Base-by-base conservation (phyloP, 2,888 invertebrate genomes). In the Tipula vernalis region DNA sequence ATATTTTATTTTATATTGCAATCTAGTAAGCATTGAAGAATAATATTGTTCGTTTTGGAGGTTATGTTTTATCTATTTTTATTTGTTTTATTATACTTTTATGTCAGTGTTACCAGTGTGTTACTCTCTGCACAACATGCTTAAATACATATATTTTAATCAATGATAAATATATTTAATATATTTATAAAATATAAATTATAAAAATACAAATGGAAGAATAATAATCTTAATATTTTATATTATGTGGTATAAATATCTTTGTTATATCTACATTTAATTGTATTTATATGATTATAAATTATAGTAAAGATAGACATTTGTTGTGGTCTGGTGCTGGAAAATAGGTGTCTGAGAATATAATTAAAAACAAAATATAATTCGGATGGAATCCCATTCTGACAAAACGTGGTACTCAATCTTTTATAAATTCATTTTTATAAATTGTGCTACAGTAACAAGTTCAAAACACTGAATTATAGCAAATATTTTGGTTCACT, bases 391-490 rank as follows among this genome's bases (percentile, higher is more conserved):
- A 28, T 2, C 15, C 10, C 57, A 57, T 18, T 57, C 15, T 18
- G 57, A 18, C 57, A 57, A 57, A 57, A 18, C 18, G 71, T 5
- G 28, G 71, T 71, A 18, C 28, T 28, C 28, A 71, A 71, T 71
- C 28, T 71, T 28, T 10, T 71, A 71, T 57, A 71, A 71, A 71
- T 18, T 71, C 71, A 71, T 28, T 28, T 8, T 28, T 71, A 18
- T 71, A 71, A 71, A 71, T 71, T 71, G 71, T 71, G 71, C 71
- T 71, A 71, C 71, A 71, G 71, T 71, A 71, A 71, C 71, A 71
- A 71, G 71, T 71, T 28, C 71, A 71, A 71, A 71, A 71, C 71
- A 71, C 28, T 10, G 28, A 71, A 71, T 28, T 71, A 39, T 39
- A 71, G 28, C 71, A 28, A 15, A 15, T 15, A 15, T 57, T 15